Evolutionary conservation across 2,113 vertebrate genomes (phyloP).

Genomic region (Tretioscincus oriximinensis): DNA sequence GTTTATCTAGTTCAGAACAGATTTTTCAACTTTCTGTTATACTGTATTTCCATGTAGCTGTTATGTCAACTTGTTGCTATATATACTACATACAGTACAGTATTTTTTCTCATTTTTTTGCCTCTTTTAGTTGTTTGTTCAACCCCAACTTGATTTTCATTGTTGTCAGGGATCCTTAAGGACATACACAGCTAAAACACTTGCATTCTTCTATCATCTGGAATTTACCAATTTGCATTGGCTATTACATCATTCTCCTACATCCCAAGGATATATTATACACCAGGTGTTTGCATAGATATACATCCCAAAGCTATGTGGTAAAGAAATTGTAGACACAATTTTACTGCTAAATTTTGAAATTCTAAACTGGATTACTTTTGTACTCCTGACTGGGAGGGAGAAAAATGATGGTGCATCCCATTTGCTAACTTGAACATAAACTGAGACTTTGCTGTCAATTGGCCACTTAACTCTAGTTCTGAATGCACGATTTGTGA

Average conservation of each 20-base stretch:
- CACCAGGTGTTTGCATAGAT: conserved; percentile 17
- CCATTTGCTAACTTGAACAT: conserved; percentile 15
- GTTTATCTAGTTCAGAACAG: conserved; percentile 15
- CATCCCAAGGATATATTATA: neutral
- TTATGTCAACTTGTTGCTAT: neutral
- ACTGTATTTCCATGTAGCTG: conserved; percentile 6
- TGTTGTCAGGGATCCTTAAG: conserved; percentile 7
- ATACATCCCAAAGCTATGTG: neutral
- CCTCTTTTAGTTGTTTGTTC: neutral
- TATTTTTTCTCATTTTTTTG: neutral
- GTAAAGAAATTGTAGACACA: neutral
- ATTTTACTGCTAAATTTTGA: conserved; percentile 34
- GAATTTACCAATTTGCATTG: neutral
- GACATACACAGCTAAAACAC: neutral
- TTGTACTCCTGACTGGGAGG: conserved; percentile 12
- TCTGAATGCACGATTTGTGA: neutral
- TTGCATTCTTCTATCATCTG: neutral
- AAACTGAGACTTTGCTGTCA: neutral
- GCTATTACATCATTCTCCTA: neutral
- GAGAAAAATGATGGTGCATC: conserved; percentile 41
- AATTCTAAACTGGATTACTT: conserved; percentile 23
- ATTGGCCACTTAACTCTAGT: neutral
- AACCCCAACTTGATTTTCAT: neutral
- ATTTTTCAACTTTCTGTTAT: neutral
- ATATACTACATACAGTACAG: neutral